Conservation (phyloP, 2,888 invertebrate genomes). For the Nasonovia ribisnigri region DNA sequence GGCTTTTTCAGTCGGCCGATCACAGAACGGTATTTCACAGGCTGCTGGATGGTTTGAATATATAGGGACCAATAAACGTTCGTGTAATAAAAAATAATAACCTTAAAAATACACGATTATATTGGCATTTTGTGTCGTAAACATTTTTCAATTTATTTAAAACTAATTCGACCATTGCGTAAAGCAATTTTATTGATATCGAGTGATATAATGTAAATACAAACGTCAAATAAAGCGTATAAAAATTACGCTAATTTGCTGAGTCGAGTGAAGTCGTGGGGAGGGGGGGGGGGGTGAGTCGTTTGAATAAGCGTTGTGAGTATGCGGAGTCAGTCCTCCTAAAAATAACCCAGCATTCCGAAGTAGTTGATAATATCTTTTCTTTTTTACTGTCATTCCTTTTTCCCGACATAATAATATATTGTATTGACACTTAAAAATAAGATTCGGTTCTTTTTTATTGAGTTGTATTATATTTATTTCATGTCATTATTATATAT, state of each 20-base stretch:
- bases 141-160: background rate
- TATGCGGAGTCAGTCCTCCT: background rate
- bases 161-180: background rate
- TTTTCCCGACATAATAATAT: background rate
- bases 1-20: background rate
- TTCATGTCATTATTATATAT: background rate
- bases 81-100: background rate
- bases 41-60: background rate
- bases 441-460: background rate
- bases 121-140: background rate
- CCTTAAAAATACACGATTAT: background rate
- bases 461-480: background rate
- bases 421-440: background rate
- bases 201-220: background rate
- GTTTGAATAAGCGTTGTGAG: background rate
- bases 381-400: background rate
- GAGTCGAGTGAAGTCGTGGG: background rate
- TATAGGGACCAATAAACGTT: background rate
- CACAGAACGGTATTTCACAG: background rate
- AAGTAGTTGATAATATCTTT: background rate
- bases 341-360: background rate
- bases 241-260: background rate
- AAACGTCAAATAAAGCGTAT: background rate
- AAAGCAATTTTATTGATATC: background rate
- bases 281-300: background rate